A percentile compares a stretch with the other conserved stretches of the same genome.
Conservation (phyloP, 2,888 invertebrate species). For the Oxycera nigricornis region DNA sequence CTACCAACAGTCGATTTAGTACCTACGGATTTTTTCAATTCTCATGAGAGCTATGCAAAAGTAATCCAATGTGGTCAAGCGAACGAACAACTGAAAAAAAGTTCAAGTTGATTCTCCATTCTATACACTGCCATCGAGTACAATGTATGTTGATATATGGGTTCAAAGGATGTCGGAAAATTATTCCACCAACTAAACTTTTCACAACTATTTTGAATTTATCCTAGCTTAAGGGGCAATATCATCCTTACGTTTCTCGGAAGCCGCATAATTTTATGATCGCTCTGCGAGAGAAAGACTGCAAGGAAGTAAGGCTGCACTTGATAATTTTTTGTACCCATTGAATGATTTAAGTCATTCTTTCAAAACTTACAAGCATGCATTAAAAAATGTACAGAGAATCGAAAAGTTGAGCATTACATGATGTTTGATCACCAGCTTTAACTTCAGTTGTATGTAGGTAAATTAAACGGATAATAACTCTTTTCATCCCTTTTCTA, state of each 20-base stretch:
- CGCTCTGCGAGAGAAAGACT: neutral
- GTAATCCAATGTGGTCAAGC: neutral
- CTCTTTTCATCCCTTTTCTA: no score
- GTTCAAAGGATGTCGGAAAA: slow-evolving; percentile 3
- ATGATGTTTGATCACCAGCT: no score
- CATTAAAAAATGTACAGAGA: no score
- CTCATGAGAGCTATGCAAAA: neutral
- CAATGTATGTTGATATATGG: neutral
- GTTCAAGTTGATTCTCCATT: neutral
- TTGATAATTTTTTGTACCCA: no score
- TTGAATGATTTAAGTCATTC: no score
- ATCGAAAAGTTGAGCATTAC: no score
- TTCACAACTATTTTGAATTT: slow-evolving; percentile 19
- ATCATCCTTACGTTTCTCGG: neutral
- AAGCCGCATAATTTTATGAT: neutral
- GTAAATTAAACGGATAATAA: no score
- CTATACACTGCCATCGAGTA: neutral
- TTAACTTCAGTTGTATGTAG: no score
- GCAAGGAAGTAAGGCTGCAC: no score
- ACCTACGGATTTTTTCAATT: slow-evolving; percentile 22
- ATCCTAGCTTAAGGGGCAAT: slow-evolving; percentile 9
- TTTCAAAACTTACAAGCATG: no score
- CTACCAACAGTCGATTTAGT: slow-evolving; percentile 26
- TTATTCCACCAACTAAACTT: slow-evolving; percentile 3
- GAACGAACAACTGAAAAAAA: neutral